phyloP scores from a whole-genome alignment of 2,113 vertebrate genomes.

The Atlantisia rogersi region DNA sequence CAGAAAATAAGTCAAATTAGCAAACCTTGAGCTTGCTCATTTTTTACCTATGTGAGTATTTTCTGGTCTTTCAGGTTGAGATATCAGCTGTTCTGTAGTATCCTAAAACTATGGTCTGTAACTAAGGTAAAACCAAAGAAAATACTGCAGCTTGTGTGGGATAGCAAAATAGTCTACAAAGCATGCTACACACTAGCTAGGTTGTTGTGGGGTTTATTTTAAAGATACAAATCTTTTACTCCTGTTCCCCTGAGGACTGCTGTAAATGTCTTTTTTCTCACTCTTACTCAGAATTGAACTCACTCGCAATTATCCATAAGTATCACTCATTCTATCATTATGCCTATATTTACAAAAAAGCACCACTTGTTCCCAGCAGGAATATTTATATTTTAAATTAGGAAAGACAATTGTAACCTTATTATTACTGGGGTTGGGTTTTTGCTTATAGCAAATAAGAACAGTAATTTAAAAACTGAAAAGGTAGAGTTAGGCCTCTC shows the following conservation, averaged over 20 bases:
- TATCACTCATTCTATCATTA: neutral
- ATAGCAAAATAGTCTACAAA: neutral
- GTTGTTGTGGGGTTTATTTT: neutral
- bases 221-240: neutral
- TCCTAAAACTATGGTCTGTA: neutral
- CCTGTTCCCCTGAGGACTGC: neutral
- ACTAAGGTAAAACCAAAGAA: neutral
- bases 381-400: neutral
- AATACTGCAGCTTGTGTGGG: neutral
- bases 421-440: neutral
- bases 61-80: neutral
- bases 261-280: neutral
- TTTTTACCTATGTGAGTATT: neutral
- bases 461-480: neutral
- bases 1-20: neutral
- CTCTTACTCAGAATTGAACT: neutral
- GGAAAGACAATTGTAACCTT: neutral
- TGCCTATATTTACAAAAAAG: neutral
- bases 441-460: neutral
- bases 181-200: neutral
- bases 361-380: neutral
- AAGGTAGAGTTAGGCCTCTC: neutral
- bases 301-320: neutral
- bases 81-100: neutral
- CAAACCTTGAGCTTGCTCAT: neutral